These are phyloP conservation scores for Carcina quercana DNA, from an alignment of 2,888 invertebrate genomes.

Conservation along the genomic window DNA sequence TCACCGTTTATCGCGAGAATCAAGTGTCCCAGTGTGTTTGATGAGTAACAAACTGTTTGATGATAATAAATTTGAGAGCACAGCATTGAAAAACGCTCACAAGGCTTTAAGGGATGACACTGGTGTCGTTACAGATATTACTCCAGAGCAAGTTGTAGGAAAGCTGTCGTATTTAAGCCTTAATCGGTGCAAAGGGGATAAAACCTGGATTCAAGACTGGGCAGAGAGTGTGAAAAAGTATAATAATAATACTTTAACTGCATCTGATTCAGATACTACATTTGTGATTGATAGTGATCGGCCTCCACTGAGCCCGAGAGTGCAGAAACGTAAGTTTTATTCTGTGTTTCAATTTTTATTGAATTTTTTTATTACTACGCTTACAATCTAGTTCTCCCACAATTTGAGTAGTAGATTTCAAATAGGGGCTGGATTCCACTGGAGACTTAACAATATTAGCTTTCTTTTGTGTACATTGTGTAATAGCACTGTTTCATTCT, in stretches of 20 bases:
- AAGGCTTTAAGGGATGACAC: conserved; percentile 46
- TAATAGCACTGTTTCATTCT: too few species aligned
- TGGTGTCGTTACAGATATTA: conserved; percentile 34
- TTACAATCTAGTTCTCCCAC: too few species aligned
- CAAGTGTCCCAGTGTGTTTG: conserved; percentile 59
- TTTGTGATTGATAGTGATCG: conserved; percentile 38
- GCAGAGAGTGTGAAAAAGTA: conserved; percentile 76
- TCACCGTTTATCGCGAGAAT: conserved; percentile 55
- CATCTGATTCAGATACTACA: conserved; percentile 29
- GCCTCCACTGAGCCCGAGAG: conserved; percentile 58
- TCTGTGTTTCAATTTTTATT: too few species aligned
- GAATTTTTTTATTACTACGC: too few species aligned
- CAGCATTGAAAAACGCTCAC: conserved; percentile 53
- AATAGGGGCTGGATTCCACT: too few species aligned
- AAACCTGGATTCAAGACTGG: conserved; percentile 79
- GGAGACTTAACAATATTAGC: too few species aligned
- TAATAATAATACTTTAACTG: conserved; percentile 47
- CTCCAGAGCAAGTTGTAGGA: conserved; percentile 53
- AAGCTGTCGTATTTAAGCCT: conserved; percentile 61
- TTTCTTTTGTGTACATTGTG: too few species aligned
- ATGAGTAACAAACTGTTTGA: conserved; percentile 45
- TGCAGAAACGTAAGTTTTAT: conserved; percentile 55
- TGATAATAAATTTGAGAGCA: conserved; percentile 55
- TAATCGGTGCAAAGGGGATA: conserved; percentile 67
- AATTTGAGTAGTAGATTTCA: too few species aligned